Evolutionary conservation across 1,140 invertebrate species (phyloP), one percentile per base, ranked within the genome.

Genomic region (Polypedilum pembai): DNA sequence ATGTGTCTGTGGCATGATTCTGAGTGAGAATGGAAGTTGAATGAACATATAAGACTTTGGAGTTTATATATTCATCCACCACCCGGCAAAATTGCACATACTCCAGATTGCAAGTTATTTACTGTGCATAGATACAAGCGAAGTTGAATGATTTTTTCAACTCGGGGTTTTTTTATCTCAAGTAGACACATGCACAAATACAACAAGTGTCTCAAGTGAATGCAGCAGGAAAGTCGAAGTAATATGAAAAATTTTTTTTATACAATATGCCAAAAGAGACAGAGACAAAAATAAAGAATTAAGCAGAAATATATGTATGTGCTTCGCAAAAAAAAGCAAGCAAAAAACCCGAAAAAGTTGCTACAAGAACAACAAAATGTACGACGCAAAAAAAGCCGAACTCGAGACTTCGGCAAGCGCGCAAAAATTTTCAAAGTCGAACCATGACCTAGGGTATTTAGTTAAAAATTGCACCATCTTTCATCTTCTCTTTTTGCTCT

Each of bases 341-440:
- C 65, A 3, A 69, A 69, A 45, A 56, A 3, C 45, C 45, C 17
- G 10, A 69, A 69, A 21, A 18, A 69, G 20, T 21, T 18, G 20
- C 10, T 21, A 69, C 20, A 18, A 69, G 65, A 69, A 69, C 20
- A 69, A 69, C 65, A 69, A 69, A 18, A 69, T 69, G 17, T 21
- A 69, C 65, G 20, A 20, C 65, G 65, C 65, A 69, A 69, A 69
- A 69, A 69, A 21, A 69, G 17, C 65, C 65, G 65, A 69, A 69
- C 15, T 18, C 17, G 65, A 18, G 65, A 18, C 65, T 69, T 69
- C 65, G 65, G 65, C 65, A 69, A 56, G 65, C 65, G 65, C 65
- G 65, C 65, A 69, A 69, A n/a, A 69, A 69, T 69, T 69, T 69
- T 69, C 65, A 69, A 69, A 69, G 65, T 69, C 65, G 65, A 69